Conservation (phyloP, 2,797 vertebrate genomes). For the Sibirionetta formosa region DNA sequence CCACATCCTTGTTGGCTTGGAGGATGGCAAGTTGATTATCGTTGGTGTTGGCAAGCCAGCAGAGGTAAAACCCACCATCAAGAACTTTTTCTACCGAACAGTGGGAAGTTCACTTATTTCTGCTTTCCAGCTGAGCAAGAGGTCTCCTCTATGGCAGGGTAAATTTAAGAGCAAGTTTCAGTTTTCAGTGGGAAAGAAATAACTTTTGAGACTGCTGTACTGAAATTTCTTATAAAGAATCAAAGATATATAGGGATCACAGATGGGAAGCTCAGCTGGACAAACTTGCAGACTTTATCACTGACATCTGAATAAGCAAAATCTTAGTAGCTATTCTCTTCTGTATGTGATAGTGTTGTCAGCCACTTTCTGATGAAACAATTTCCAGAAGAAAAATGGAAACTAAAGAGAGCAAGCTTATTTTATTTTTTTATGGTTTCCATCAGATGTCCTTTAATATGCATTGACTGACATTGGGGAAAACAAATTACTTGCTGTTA, state of each 20-base stretch:
- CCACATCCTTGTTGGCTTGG: slow-evolving; percentile 93
- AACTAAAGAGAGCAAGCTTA: slow-evolving; percentile 12
- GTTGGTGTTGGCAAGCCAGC: slow-evolving; percentile 95
- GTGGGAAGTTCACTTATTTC: slow-evolving; percentile 87
- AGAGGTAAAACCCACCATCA: slow-evolving; percentile 94
- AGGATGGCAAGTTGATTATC: slow-evolving; percentile 97
- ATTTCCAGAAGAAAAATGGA: slow-evolving; percentile 48
- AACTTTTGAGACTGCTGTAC: slow-evolving; percentile 62
- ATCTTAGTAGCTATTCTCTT: slow-evolving; percentile 37
- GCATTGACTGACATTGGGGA: background rate
- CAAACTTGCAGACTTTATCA: slow-evolving; percentile 60
- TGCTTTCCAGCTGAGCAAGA: slow-evolving; percentile 87
- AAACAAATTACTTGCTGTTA: background rate
- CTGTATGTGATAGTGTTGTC: background rate
- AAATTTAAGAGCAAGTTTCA: slow-evolving; percentile 88
- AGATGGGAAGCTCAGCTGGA: slow-evolving; percentile 53
- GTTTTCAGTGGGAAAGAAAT: slow-evolving; percentile 75
- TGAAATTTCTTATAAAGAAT: slow-evolving; percentile 45
- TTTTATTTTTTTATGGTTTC: slow-evolving; percentile 19
- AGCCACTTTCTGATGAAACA: slow-evolving; percentile 31
- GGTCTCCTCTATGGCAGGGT: slow-evolving; percentile 88
- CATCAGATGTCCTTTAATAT: slow-evolving; percentile 32
- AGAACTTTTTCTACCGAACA: slow-evolving; percentile 90
- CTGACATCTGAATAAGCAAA: slow-evolving; percentile 38
- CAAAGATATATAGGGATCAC: background rate